Conservation (phyloP, 1,140 invertebrate species). For the Hypothenemus hampei region DNA sequence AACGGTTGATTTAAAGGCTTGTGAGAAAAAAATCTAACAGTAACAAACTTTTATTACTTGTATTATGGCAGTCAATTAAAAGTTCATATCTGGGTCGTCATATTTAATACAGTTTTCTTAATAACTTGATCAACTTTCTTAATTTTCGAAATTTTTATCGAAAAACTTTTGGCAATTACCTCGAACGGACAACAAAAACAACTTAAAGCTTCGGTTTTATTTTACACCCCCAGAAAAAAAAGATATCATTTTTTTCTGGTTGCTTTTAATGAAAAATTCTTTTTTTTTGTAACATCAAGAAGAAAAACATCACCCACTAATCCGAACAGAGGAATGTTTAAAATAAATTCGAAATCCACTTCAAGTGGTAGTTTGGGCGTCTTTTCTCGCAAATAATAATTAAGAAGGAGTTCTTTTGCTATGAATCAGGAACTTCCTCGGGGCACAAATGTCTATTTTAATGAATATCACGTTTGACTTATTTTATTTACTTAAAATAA, state of each 20-base stretch:
- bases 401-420: too few species aligned
- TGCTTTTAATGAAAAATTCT: too few species aligned
- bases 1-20: not conserved
- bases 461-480: conserved; percentile 9
- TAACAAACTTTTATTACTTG: not conserved
- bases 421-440: too few species aligned
- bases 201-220: conserved; percentile 12
- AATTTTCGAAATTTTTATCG: conserved; percentile 6
- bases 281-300: too few species aligned
- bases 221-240: too few species aligned
- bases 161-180: conserved; percentile 11
- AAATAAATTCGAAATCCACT: too few species aligned
- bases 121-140: not conserved
- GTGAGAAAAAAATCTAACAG: not conserved
- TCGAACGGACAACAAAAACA: conserved; percentile 12
- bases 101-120: conserved; percentile 3
- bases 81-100: not conserved
- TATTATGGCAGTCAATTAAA: not conserved
- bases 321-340: too few species aligned
- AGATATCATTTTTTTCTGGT: too few species aligned
- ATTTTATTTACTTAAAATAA: conserved; percentile 22
- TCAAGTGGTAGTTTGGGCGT: too few species aligned
- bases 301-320: too few species aligned
- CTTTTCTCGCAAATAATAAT: too few species aligned
- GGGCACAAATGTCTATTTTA: conserved; percentile 1